Base-by-base conservation (phyloP, 2,888 invertebrate species). In the Pseudococcus longispinus region DNA sequence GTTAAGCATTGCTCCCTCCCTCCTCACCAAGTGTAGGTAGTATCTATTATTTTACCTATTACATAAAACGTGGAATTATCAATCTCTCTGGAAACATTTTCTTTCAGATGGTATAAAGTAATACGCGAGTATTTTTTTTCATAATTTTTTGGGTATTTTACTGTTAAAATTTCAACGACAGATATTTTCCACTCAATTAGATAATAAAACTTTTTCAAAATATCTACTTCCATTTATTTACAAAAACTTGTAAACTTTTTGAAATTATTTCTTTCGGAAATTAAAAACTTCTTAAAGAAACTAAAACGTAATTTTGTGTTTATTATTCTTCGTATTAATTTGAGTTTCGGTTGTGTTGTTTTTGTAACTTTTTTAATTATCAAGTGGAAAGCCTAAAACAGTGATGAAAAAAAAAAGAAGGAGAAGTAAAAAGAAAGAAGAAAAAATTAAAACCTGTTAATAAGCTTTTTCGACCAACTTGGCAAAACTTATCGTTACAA, bases 331-430 rank as follows among this genome's bases (percentile, higher is more conserved):
- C 77, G 77, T 80, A 80, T 80, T 80, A 80, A 80, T 80, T 80
- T 80, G 32, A 80, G 37, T 80, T 80, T 80, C 77, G 77, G 77
- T 80, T 80, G 74, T 74, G 74, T 74, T 74, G 77, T 80, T 80
- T 80, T 80, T 80, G 77, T 80, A 80, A 80, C 77, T 80, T 80
- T 80, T 80, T 80, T 80, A 80, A 80, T 80, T 80, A 80, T 80
- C 77, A 80, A 80, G 77, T 80, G 77, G 77, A n/a, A 42, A 80
- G 77, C 77, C 77, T 80, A 80, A 37, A 37, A 80, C 70, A 80
- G 32, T 20, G 11, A 23, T 15, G 42, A 42, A 20, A 37, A 80
- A 74, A 74, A 80, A 29, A 37, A 32, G 32, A 37, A 37, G 37
- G 37, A 37, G 9, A n/a, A 32, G n/a, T 74, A 37, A 29, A 23